These are phyloP conservation scores for Synodontis membranacea DNA, from an alignment of 2,113 vertebrate species.

Conservation along the genomic window DNA sequence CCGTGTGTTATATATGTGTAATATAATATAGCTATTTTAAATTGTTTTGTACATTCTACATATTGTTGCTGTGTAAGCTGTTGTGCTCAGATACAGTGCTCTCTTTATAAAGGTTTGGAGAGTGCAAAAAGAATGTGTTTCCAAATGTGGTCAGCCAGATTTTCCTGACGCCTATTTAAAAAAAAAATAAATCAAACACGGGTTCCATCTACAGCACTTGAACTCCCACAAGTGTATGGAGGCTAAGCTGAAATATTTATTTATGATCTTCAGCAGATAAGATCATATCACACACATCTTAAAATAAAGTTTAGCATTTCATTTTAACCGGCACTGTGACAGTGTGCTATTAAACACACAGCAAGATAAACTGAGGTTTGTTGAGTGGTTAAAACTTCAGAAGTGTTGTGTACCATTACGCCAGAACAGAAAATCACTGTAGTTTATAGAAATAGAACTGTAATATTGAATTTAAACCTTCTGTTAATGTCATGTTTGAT, in stretches of 20 bases:
- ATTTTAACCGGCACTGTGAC: background rate
- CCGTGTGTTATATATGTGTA: background rate
- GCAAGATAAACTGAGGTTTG: conserved; percentile 27
- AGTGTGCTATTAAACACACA: background rate
- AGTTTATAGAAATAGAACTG: background rate
- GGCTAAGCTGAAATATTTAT: conserved; percentile 46
- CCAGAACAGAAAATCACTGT: background rate
- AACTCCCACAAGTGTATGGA: conserved; percentile 28
- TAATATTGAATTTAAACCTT: background rate
- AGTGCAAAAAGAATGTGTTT: background rate
- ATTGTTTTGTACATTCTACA: background rate
- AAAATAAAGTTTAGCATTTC: conserved; percentile 48
- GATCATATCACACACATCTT: conserved; percentile 48
- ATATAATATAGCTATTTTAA: too few relatives aligned
- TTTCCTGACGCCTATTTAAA: background rate
- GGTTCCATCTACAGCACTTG: background rate
- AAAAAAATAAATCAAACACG: conserved; percentile 1
- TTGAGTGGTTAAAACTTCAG: background rate
- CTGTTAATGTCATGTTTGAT: background rate
- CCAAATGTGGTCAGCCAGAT: background rate
- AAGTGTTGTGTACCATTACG: background rate
- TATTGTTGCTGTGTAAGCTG: background rate
- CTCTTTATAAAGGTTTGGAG: background rate
- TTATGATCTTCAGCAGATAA: conserved; percentile 53
- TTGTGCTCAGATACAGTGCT: background rate